Conservation (phyloP, 2,888 invertebrate genomes). For the Phymatocera aterrima region DNA sequence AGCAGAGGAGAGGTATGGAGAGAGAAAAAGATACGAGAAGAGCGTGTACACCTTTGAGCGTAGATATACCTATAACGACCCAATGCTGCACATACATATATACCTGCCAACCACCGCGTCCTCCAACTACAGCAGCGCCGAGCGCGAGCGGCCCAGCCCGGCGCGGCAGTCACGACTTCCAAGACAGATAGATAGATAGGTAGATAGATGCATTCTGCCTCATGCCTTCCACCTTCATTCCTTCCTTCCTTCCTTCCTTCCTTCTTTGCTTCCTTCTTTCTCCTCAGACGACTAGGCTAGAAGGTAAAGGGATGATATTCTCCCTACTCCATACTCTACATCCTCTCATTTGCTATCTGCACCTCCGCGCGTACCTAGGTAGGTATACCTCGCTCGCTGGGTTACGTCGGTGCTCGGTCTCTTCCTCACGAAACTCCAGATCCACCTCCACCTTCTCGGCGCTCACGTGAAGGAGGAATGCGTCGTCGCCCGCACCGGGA, state of each 20-base stretch:
- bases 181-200: conserved; percentile 47
- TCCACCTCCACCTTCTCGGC: neutral
- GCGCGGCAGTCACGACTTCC: conserved; percentile 26
- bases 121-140: neutral
- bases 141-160: neutral
- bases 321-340: neutral
- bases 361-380: neutral
- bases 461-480: conserved; percentile 48
- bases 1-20: too few species aligned
- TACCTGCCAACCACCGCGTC: neutral
- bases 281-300: too few species aligned
- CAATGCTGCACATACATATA: neutral
- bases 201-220: conserved; percentile 35
- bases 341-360: neutral
- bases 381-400: neutral
- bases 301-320: too few species aligned
- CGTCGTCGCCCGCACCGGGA: conserved; percentile 47
- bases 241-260: conserved; percentile 4
- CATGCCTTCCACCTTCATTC: neutral
- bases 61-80: neutral
- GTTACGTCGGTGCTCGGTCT: neutral
- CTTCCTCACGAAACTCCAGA: neutral
- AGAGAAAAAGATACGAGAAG: too few species aligned
- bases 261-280: conserved; percentile 1
- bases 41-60: too few species aligned